Conservation (phyloP, 2,888 invertebrate genomes). For the Nomada ferruginata region DNA sequence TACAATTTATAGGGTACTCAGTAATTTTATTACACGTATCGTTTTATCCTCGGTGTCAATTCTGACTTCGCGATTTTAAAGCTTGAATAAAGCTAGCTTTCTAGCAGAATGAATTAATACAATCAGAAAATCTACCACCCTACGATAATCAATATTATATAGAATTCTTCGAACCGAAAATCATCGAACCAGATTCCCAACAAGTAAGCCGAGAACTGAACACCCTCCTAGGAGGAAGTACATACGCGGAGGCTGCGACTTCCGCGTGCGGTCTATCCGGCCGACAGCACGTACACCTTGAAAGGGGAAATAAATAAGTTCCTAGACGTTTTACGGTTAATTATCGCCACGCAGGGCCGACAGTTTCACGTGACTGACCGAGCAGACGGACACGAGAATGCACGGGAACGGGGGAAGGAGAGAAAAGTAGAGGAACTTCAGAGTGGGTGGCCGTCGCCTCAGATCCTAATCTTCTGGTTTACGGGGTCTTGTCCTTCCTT, state of each 20-base stretch:
- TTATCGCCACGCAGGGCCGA: constrained; percentile 77
- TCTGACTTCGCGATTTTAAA: too few species aligned
- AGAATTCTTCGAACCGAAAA: too few species aligned
- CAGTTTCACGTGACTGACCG: constrained; percentile 64
- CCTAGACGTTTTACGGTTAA: constrained; percentile 80
- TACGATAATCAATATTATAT: too few species aligned
- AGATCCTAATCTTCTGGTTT: constrained; percentile 81
- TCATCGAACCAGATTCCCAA: neutral
- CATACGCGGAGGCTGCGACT: constrained; percentile 1
- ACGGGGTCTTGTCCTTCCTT: constrained; percentile 77
- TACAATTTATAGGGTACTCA: too few species aligned
- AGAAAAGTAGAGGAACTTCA: constrained; percentile 70
- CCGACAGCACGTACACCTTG: constrained; percentile 40
- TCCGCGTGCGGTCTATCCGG: constrained; percentile 35
- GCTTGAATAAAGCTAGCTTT: too few species aligned
- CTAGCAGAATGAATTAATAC: too few species aligned
- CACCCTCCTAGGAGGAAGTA: constrained; percentile 18
- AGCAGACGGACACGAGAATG: constrained; percentile 57
- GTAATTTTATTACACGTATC: too few species aligned
- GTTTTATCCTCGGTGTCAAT: too few species aligned
- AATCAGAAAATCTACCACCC: too few species aligned
- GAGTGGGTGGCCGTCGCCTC: constrained; percentile 81
- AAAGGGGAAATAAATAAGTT: constrained; percentile 75
- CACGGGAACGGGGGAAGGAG: constrained; percentile 52
- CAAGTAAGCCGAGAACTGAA: neutral